Base-by-base conservation (phyloP, 2,797 vertebrate species). In the Alfaro cultratus region DNA sequence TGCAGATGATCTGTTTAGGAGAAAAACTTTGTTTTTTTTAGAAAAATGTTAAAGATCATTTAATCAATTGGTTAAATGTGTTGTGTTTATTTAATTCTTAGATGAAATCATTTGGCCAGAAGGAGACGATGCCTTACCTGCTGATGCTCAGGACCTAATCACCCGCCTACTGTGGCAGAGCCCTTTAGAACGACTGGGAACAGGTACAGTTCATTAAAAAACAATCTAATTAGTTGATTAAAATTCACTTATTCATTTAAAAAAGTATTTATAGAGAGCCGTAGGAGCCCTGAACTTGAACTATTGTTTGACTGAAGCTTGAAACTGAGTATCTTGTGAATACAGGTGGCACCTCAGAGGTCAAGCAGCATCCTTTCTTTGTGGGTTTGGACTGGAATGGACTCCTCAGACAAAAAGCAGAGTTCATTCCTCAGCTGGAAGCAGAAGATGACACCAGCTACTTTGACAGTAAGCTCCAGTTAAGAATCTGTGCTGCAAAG, bases 381-480 rank as follows among this genome's bases (percentile, higher is more conserved):
- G 85, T 87, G 77, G 94, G 94, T 55, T 90, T 99, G 93, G 98
- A 99, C 94, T 99, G 98, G 98, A 98, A 97, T 0, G 97, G 98
- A 41, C 96, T 99, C n/a, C 94, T 99, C 84, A 94, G 98, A 23
- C 98, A 97, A 91, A 99, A 99, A 91, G 98, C 98, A 0, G 98
- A 99, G 90, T 99, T 99, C 75, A 97, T 99, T 85, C 98, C 98
- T 8, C 98, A 99, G 90, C 95, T 99, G 41, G 98, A 99, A 73
- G 97, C 97, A 0, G 98, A 99, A 82, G 98, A 99, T 0, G 98
- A 99, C 92, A 99, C 98, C 76, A 99, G 98, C 94, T 99, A 99
- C 94, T 99, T 99, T 3, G 98, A 99, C 94, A 99, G 98, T 99
- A 94, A 90, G 97, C 90, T 41, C 49, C 74, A 39, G 23, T n/a